Percentiles rank a stretch among this genome's conserved stretches.
Conservation (phyloP, 2,888 invertebrate genomes). For the Netelia melanura region DNA sequence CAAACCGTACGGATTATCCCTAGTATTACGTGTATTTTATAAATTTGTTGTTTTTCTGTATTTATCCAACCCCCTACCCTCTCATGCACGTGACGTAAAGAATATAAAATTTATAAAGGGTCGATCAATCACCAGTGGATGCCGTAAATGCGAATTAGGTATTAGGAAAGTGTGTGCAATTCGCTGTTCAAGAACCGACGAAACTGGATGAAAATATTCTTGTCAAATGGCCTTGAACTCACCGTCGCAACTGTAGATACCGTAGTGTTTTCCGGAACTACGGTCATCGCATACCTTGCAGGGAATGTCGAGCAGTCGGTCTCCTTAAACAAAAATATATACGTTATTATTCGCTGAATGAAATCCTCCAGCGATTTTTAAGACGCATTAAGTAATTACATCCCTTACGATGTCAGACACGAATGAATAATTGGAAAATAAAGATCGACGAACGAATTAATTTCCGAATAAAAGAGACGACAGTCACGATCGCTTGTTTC, state of each 20-base stretch:
- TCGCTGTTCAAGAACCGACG: neutral
- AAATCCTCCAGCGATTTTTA: neutral
- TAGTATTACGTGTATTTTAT: too few species aligned
- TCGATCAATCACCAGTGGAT: neutral
- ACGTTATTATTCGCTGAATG: neutral
- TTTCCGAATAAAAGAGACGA: neutral
- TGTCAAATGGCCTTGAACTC: conserved; percentile 76
- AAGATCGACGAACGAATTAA: neutral
- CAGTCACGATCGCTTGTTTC: neutral
- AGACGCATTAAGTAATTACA: neutral
- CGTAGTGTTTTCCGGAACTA: conserved; percentile 99
- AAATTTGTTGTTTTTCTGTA: too few species aligned
- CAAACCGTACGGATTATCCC: too few species aligned
- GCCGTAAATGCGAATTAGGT: neutral
- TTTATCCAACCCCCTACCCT: too few species aligned
- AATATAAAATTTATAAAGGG: conserved; percentile 10
- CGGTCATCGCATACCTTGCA: conserved; percentile 99
- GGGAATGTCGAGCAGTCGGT: conserved; percentile 98
- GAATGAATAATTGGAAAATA: neutral
- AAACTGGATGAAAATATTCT: conserved; percentile 3
- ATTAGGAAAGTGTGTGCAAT: neutral
- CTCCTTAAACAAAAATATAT: conserved; percentile 88
- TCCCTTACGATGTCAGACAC: neutral
- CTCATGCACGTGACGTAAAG: neutral
- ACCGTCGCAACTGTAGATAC: conserved; percentile 99